Conservation (phyloP, 2,888 invertebrate species). For the Latheticus oryzae region DNA sequence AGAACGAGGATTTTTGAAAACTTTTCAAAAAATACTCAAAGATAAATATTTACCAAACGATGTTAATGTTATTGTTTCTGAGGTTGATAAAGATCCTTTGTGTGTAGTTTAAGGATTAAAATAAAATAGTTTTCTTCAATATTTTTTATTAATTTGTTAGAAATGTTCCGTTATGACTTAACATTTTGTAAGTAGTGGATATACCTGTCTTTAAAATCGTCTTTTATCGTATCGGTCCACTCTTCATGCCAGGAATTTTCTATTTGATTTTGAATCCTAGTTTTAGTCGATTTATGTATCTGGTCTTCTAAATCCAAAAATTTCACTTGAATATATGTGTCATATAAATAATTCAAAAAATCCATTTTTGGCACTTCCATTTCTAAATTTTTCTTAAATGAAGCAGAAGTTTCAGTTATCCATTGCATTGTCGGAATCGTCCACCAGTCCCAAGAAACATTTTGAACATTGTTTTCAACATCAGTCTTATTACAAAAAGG, state of each 20-base stretch:
- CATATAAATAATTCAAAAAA: conserved; percentile 43
- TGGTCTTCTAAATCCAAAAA: conserved; percentile 60
- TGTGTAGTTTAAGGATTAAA: conserved; percentile 68
- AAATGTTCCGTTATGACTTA: conserved; percentile 17
- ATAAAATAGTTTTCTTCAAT: not conserved
- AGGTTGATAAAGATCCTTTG: conserved; percentile 82
- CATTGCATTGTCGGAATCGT: conserved; percentile 62
- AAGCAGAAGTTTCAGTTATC: conserved; percentile 61
- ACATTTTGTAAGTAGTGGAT: conserved; percentile 26
- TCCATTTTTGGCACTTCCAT: conserved; percentile 38
- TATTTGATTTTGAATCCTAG: conserved; percentile 63
- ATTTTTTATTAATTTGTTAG: conserved; percentile 16
- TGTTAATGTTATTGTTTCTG: conserved; percentile 76
- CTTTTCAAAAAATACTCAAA: conserved; percentile 67
- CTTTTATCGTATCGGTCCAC: conserved; percentile 60
- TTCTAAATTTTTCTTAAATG: conserved; percentile 50
- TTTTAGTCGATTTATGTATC: conserved; percentile 61
- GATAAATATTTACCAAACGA: conserved; percentile 59
- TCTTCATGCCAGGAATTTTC: conserved; percentile 64
- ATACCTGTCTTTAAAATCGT: conserved; percentile 17
- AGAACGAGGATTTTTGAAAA: conserved; percentile 85
- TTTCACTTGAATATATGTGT: conserved; percentile 55
- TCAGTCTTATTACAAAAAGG: conserved; percentile 45
- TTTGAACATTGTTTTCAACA: conserved; percentile 49
- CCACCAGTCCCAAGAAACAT: conserved; percentile 65